Evolutionary conservation across 2,888 invertebrate genomes (phyloP).

Genomic region (Idaea dimidiata): DNA sequence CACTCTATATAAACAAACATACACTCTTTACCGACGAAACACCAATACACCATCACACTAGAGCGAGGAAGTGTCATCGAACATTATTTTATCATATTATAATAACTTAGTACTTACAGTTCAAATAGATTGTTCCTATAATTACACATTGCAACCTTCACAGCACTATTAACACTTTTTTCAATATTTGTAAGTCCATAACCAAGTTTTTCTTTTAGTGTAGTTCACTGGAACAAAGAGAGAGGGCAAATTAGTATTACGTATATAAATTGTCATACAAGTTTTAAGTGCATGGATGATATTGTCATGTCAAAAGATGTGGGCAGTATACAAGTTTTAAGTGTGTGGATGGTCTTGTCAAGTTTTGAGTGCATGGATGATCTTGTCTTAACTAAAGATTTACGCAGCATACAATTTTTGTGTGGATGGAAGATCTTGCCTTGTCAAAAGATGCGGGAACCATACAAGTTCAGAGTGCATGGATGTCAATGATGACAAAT

Average conservation of each 20-base stretch:
- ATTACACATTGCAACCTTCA: slow-evolving; percentile 68
- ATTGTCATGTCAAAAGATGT: too few species aligned
- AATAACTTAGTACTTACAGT: slow-evolving; percentile 78
- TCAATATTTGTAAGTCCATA: slow-evolving; percentile 38
- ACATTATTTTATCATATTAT: slow-evolving; percentile 60
- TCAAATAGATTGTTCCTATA: slow-evolving; percentile 57
- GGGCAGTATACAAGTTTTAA: too few species aligned
- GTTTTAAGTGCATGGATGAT: too few species aligned
- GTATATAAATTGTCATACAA: too few species aligned
- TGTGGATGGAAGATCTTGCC: too few species aligned
- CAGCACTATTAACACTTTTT: slow-evolving; percentile 59
- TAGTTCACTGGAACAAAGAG: slow-evolving; percentile 50
- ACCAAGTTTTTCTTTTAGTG: slow-evolving; percentile 17
- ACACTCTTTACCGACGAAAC: slow-evolving; percentile 50
- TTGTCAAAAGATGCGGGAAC: too few species aligned
- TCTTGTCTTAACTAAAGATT: too few species aligned
- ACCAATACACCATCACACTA: slow-evolving; percentile 61
- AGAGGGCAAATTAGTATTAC: neutral
- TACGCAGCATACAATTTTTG: too few species aligned
- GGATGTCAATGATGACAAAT: too few species aligned
- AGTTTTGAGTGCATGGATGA: too few species aligned
- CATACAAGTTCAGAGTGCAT: too few species aligned
- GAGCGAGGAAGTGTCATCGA: slow-evolving; percentile 71
- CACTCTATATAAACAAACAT: slow-evolving; percentile 40
- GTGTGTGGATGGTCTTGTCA: too few species aligned